These are phyloP conservation scores for Battus philenor DNA, from an alignment of 1,140 invertebrate genomes.

Conservation along the genomic window DNA sequence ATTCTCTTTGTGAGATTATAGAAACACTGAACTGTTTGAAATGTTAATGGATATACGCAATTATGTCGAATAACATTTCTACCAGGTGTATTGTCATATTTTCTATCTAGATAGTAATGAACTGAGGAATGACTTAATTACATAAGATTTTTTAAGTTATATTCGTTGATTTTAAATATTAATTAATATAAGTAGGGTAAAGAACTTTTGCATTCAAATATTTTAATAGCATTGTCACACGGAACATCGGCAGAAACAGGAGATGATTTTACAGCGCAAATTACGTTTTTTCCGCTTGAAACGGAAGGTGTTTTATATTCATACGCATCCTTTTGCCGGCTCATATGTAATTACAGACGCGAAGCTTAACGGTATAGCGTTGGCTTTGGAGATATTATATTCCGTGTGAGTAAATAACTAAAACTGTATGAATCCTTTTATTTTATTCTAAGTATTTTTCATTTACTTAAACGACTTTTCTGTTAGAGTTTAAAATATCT, in stretches of 20 bases:
- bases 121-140: neutral
- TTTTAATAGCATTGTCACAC: neutral
- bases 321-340: neutral
- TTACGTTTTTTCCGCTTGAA: constrained; percentile 2
- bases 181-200: too few species aligned
- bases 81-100: too few species aligned
- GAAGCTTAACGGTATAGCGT: constrained; percentile 4
- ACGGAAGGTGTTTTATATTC: constrained; percentile 14
- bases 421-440: too few species aligned
- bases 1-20: too few species aligned
- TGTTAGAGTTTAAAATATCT: too few species aligned
- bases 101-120: neutral
- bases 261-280: constrained; percentile 7
- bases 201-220: too few species aligned
- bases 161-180: neutral
- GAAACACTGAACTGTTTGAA: too few species aligned
- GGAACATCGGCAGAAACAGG: neutral
- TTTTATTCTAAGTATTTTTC: too few species aligned
- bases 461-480: too few species aligned
- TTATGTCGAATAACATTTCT: too few species aligned
- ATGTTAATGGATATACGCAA: too few species aligned
- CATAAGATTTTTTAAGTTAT: neutral
- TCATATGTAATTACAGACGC: constrained; percentile 12
- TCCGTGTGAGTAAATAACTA: neutral
- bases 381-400: constrained; percentile 1